Evolutionary conservation across 2,888 invertebrate genomes (phyloP).

Genomic region (Andrena praecox): DNA sequence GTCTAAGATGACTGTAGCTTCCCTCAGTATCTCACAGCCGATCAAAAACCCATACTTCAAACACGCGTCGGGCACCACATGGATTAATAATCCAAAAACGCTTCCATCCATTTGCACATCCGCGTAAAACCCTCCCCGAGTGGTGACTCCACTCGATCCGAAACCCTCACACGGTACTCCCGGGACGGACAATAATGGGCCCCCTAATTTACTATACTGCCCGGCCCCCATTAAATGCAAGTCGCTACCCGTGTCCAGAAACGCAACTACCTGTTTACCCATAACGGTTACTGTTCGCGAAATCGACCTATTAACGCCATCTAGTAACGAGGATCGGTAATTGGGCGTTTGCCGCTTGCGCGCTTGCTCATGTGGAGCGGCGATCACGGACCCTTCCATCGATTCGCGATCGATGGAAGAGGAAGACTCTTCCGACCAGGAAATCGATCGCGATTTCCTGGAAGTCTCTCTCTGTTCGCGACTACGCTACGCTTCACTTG

Average conservation of each 20-base stretch:
- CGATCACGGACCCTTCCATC: too few relatives aligned
- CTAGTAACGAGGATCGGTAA: too few relatives aligned
- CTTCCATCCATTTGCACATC: conserved; percentile 44
- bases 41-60: conserved; percentile 45
- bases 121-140: conserved; percentile 21
- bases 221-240: conserved; percentile 46
- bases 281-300: conserved; percentile 8
- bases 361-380: too few relatives aligned
- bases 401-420: too few relatives aligned
- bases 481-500: too few relatives aligned
- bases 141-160: not conserved
- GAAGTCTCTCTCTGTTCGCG: too few relatives aligned
- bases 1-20: conserved; percentile 26
- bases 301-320: too few relatives aligned
- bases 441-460: too few relatives aligned
- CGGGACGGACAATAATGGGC: conserved; percentile 12
- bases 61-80: conserved; percentile 43
- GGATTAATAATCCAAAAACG: conserved; percentile 29
- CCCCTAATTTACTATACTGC: conserved; percentile 41
- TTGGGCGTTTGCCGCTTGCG: too few relatives aligned
- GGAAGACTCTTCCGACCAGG: too few relatives aligned
- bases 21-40: conserved; percentile 43
- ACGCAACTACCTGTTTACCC: conserved; percentile 16
- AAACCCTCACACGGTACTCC: conserved; percentile 30
- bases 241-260: conserved; percentile 26